Evolutionary conservation across 2,888 invertebrate genomes (phyloP).

Genomic region (Himalopsyche tibetana): DNA sequence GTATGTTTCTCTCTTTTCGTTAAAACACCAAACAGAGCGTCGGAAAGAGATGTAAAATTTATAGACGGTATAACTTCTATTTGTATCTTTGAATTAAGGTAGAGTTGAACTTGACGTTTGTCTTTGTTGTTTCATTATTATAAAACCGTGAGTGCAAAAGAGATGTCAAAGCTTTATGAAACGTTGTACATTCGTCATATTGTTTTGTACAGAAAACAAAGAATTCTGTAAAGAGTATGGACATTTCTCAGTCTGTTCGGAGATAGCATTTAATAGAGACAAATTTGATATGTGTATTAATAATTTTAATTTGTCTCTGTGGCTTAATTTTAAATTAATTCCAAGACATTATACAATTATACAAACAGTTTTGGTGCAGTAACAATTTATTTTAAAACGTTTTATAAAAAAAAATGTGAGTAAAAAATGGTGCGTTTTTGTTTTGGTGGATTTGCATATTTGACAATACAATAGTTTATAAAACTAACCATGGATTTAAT

Average conservation of each 20-base stretch:
- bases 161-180: slow-evolving; percentile 26
- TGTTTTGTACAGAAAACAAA: slow-evolving; percentile 39
- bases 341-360: slow-evolving; percentile 14
- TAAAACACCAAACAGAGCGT: background rate
- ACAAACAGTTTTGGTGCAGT: background rate
- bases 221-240: slow-evolving; percentile 37
- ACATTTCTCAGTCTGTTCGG: slow-evolving; percentile 49
- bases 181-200: slow-evolving; percentile 1
- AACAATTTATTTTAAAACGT: background rate
- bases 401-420: slow-evolving; percentile 4
- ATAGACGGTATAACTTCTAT: background rate
- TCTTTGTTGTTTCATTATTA: background rate
- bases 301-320: slow-evolving; percentile 15
- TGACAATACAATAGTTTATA: background rate
- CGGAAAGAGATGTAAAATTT: background rate
- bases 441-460: background rate
- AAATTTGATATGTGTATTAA: slow-evolving; percentile 54
- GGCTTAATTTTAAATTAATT: slow-evolving; percentile 52
- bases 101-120: background rate
- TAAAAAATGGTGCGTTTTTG: background rate
- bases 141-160: slow-evolving; percentile 31
- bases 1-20: background rate
- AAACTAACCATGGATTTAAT: background rate
- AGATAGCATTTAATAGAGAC: slow-evolving; percentile 55
- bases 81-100: slow-evolving; percentile 8